These are phyloP conservation scores for Hesperophylax magnus DNA, from an alignment of 1,140 invertebrate species.

Conservation along the genomic window DNA sequence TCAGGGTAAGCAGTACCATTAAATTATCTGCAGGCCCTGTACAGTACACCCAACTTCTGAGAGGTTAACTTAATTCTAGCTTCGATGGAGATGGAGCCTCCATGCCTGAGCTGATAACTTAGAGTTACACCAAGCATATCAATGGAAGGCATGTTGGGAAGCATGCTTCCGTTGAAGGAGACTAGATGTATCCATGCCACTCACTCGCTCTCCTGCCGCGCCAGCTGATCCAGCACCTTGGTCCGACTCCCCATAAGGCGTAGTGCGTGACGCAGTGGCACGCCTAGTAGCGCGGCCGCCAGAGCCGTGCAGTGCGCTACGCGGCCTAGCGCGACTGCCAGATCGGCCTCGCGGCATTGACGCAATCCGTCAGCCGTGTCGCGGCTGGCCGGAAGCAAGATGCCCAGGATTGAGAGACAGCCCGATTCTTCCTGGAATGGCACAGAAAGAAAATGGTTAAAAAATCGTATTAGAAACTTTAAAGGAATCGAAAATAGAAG, in stretches of 20 bases:
- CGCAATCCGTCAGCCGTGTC: slow-evolving; percentile 60
- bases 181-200: too few species aligned
- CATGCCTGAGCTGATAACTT: too few species aligned
- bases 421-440: slow-evolving; percentile 46
- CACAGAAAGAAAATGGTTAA: not conserved
- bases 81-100: too few species aligned
- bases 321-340: slow-evolving; percentile 63
- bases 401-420: slow-evolving; percentile 53
- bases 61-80: too few species aligned
- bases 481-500: too few species aligned
- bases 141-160: too few species aligned
- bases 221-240: slow-evolving; percentile 64
- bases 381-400: slow-evolving; percentile 64
- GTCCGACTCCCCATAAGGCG: slow-evolving; percentile 63
- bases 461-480: too few species aligned
- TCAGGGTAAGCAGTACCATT: too few species aligned
- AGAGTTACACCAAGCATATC: too few species aligned
- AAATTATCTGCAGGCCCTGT: too few species aligned
- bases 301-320: slow-evolving; percentile 63
- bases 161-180: too few species aligned
- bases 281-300: slow-evolving; percentile 61
- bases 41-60: too few species aligned
- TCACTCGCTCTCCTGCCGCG: slow-evolving; percentile 59
- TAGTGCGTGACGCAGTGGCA: slow-evolving; percentile 65
- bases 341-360: slow-evolving; percentile 57